Base-by-base conservation (phyloP, 2,113 vertebrate species). In the Donacobius atricapilla region DNA sequence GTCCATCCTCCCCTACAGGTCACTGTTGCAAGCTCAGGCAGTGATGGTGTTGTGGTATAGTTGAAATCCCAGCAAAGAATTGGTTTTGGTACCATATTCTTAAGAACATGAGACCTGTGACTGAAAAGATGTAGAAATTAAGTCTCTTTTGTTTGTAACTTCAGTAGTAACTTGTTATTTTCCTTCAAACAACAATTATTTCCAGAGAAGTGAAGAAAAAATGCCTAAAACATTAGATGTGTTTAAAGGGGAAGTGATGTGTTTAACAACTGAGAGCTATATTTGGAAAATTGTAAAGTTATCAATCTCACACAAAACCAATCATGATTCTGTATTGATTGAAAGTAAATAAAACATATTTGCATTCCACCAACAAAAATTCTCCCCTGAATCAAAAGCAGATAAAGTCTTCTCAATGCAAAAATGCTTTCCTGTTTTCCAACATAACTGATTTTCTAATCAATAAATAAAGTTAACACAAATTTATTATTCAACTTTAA, bases 11-110 rank as follows among this genome's bases (percentile, higher is more conserved):
- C 27, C 12, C 5, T 64, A 30, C 23, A 72, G 23, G 48, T 10
- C 25, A 51, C 5, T 28, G 9, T 6, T 69, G 45, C 35, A 66
- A 84, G 23, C 30, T 27, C 7, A 45, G 87, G 54, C n/a, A 31
- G 15, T 6, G 48, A 4, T 10, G 8, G 4, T 30, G 7, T 0
- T 53, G 23, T 16, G 19, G 42, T 11, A 14, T 4, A 53, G 23
- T 42, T 66, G 35, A 66, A 89, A 70, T 54, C 15, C 11, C 42
- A 63, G n/a, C 13, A 61, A 57, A 42, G 12, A 77, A 61, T 7
- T 2, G 0, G 14, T 5, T 95, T 76, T 48, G 10, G 3, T 40
- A 61, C 11, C 28, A 30, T 39, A 6, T n/a, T 80, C 77, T 80
- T 37, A 65, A 50, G 27, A 69, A 63, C 7, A 25, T n/a, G 15